Conservation (phyloP, 2,888 invertebrate genomes). For the Liposcelis brunnea region DNA sequence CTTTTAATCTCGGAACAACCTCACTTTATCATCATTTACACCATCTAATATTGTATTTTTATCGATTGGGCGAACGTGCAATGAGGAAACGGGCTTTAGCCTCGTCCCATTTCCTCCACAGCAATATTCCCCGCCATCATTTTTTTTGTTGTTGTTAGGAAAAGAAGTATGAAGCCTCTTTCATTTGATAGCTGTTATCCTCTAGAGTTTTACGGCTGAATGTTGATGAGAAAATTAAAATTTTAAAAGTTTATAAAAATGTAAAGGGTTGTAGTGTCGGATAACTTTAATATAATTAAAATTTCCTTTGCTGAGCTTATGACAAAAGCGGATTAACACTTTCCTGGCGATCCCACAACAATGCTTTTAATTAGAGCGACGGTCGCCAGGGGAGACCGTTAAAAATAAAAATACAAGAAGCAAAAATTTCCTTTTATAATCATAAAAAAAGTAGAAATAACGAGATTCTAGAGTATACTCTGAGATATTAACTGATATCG, state of each 20-base stretch:
- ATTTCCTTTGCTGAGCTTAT: not conserved
- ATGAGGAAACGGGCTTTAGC: too few relatives aligned
- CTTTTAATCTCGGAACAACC: too few relatives aligned
- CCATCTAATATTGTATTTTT: too few relatives aligned
- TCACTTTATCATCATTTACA: too few relatives aligned
- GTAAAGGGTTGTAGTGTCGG: conserved; percentile 4
- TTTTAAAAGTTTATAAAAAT: conserved; percentile 5
- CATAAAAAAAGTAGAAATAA: conserved; percentile 1
- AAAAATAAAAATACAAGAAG: conserved; percentile 4
- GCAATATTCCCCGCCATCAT: too few relatives aligned
- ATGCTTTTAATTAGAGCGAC: conserved; percentile 3
- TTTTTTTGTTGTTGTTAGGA: too few relatives aligned
- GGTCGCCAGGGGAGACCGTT: not conserved
- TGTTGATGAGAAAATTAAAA: conserved; percentile 5
- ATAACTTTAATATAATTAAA: not conserved
- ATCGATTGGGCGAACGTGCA: too few relatives aligned
- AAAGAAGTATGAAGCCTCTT: not conserved
- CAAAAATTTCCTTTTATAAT: not conserved
- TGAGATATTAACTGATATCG: too few relatives aligned
- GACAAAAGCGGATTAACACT: not conserved
- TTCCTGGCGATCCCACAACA: conserved; percentile 1
- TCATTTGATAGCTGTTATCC: not conserved
- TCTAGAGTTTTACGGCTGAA: conserved; percentile 3
- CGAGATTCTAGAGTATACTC: conserved; percentile 1
- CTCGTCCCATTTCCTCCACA: too few relatives aligned